These are phyloP conservation scores for Cephalotes varians DNA, from an alignment of 2,888 invertebrate species.

Conservation along the genomic window DNA sequence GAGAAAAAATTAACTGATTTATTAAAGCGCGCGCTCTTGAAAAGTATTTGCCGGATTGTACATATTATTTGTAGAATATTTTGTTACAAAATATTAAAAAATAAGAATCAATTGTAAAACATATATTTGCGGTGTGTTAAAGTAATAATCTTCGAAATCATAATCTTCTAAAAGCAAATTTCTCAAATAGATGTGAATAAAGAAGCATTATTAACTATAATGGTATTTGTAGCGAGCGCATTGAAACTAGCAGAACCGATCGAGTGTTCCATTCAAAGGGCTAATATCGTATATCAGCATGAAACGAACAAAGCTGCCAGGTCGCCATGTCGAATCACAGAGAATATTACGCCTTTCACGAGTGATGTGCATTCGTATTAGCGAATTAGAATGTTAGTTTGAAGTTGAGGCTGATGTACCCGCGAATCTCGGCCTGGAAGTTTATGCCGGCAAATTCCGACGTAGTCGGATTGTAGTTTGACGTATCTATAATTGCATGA, in stretches of 20 bases:
- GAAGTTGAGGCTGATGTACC: conserved; percentile 45
- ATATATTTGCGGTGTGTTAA: not conserved
- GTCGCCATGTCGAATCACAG: conserved; percentile 43
- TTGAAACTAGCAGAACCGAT: conserved; percentile 25
- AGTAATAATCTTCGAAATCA: no score
- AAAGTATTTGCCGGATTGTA: not conserved
- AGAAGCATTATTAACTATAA: not conserved
- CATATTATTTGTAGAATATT: not conserved
- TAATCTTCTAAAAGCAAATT: not conserved
- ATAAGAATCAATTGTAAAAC: not conserved
- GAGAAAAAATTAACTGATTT: not conserved
- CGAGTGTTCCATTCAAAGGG: conserved; percentile 17
- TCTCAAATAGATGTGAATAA: not conserved
- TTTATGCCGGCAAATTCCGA: conserved; percentile 38
- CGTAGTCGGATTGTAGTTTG: conserved; percentile 50
- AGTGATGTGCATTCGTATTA: conserved; percentile 55
- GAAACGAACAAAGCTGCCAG: conserved; percentile 40
- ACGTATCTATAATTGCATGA: conserved; percentile 45
- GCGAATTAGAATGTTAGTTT: conserved; percentile 57
- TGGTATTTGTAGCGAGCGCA: not conserved
- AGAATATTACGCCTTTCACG: conserved; percentile 47
- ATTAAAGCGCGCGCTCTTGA: not conserved
- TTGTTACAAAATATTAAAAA: not conserved
- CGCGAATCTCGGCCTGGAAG: conserved; percentile 37
- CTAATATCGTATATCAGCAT: conserved; percentile 43